Evolutionary conservation across 2,888 invertebrate species (phyloP), one percentile per base, ranked within the genome.

Genomic region (Oscheius sp.): DNA sequence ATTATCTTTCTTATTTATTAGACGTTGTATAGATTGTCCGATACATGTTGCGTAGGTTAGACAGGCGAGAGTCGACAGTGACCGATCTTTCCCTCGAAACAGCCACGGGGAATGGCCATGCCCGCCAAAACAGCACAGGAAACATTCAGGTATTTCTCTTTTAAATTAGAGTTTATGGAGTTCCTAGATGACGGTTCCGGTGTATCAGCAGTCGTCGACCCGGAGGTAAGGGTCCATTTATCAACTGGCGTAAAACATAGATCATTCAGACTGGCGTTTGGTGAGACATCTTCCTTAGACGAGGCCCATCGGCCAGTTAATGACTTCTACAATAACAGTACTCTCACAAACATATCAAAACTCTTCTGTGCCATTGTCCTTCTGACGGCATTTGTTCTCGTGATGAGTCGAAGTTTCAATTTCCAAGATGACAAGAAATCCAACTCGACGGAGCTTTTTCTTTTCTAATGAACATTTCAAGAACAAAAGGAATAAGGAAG

Each of bases 251-350:
- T 18, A 21, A 27, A 46, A 2, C 21, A 21, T 3, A 64, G 13
- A 46, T 49, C 9, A 64, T 78, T 43, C 79, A 85, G 85, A 79
- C 64, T 85, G 35, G 85, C 85, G 12, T 85, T 85, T 25, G 84
- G 80, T 9, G 75, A 72, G 25, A 56, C 75, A 9, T 49, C 74
- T 0, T 74, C 71, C 7, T 72, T 72, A 0, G 78, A 80, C 45
- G 81, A 83, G 72, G 76, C 76, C 41, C 74, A 76, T 56, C 81
- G 79, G 66, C 80, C 82, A 12, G 76, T 84, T 25, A 75, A 80
- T 52, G 85, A 85, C 27, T 85, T 85, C 72, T 85, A 85, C 76
- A 85, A 85, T 71, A 85, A 85, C 72, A 81, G 84, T n/a, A 85
- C 85, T 1, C 73, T 85, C 9, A 82, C 84, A 1, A 82, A 79